Evolutionary conservation across 1,140 invertebrate species (phyloP).

Genomic region (Sipha flava): DNA sequence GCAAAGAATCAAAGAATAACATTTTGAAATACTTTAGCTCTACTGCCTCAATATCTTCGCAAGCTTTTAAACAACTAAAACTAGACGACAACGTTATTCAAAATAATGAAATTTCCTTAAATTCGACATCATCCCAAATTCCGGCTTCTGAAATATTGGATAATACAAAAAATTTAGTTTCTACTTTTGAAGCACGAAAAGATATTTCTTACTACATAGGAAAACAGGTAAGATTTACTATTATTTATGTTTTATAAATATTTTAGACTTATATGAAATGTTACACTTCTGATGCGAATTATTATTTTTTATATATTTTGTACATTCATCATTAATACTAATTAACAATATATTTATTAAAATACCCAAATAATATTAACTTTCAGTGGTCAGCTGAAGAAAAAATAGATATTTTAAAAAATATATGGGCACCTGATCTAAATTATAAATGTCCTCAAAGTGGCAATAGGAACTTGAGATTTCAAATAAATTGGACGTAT

Average conservation of each 20-base stretch:
- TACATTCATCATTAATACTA: no score
- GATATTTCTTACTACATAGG: neutral
- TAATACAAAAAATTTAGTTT: neutral
- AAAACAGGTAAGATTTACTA: neutral
- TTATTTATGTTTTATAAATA: no score
- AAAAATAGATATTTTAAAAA: neutral
- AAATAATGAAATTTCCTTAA: neutral
- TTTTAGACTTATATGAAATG: neutral
- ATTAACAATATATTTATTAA: no score
- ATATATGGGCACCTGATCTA: neutral
- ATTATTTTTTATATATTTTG: neutral
- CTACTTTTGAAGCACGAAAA: neutral
- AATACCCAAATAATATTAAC: neutral
- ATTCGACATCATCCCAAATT: neutral
- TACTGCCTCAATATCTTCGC: neutral
- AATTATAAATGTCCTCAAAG: neutral
- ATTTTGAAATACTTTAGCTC: neutral
- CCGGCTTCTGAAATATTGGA: neutral
- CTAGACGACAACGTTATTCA: neutral
- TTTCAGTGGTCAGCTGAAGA: neutral
- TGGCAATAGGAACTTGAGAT: no score
- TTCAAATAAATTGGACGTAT: no score
- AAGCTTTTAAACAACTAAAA: neutral
- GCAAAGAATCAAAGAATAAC: neutral
- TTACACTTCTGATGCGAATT: neutral